Evolutionary conservation across 2,113 vertebrate species (phyloP).

Genomic region (Okapia johnstoni): DNA sequence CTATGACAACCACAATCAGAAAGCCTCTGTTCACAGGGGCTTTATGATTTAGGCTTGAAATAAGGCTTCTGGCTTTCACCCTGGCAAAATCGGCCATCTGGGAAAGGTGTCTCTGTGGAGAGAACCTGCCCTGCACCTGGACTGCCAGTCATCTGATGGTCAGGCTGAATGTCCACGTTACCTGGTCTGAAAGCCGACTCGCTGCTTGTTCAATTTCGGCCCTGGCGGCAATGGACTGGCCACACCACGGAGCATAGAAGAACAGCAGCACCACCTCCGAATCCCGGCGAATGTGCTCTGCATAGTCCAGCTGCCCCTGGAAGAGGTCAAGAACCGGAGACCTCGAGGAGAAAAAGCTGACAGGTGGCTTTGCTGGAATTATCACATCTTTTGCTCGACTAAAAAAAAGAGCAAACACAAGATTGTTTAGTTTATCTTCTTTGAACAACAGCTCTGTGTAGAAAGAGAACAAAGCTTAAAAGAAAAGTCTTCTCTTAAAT

Average conservation of each 20-base stretch:
- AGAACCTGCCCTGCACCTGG: background rate
- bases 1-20: background rate
- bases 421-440: background rate
- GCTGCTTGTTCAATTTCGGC: slow-evolving; percentile 91
- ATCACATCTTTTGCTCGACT: slow-evolving; percentile 94
- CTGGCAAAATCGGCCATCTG: background rate
- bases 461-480: background rate
- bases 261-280: slow-evolving; percentile 91
- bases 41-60: background rate
- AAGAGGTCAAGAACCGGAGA: slow-evolving; percentile 93
- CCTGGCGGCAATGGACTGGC: slow-evolving; percentile 91
- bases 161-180: slow-evolving; percentile 64
- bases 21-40: background rate
- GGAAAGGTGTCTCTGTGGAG: background rate
- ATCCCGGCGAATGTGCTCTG: slow-evolving; percentile 85
- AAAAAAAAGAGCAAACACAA: slow-evolving; percentile 56
- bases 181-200: slow-evolving; percentile 90
- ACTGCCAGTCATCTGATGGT: background rate
- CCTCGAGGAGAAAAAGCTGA: slow-evolving; percentile 89
- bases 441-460: background rate
- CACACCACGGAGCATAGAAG: slow-evolving; percentile 97
- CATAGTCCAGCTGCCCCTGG: slow-evolving; percentile 92
- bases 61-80: background rate
- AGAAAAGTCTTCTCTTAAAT: background rate
- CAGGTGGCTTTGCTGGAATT: slow-evolving; percentile 87